These are phyloP conservation scores for Gallinago paraguaiae DNA, from an alignment of 2,113 vertebrate genomes.

Conservation along the genomic window DNA sequence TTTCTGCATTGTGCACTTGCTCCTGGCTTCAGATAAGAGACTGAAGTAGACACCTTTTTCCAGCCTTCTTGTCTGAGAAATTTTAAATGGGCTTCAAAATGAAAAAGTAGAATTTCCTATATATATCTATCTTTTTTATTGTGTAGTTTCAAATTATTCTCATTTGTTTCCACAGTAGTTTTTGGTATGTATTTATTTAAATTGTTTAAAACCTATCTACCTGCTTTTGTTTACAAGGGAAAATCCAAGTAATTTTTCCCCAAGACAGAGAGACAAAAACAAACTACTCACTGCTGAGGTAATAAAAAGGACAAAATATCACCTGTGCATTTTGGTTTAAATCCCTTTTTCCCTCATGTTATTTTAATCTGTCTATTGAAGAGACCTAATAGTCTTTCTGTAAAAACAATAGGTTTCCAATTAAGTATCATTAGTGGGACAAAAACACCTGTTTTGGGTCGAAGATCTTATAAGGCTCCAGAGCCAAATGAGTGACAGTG, in stretches of 20 bases:
- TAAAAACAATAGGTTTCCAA: slow-evolving; percentile 52
- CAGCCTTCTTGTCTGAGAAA: background rate
- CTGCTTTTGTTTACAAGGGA: background rate
- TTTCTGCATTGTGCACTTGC: slow-evolving; percentile 9
- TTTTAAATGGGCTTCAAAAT: slow-evolving; percentile 3
- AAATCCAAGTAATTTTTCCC: background rate
- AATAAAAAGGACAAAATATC: slow-evolving; percentile 24
- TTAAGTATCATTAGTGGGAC: slow-evolving; percentile 36
- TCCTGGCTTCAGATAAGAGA: slow-evolving; percentile 25
- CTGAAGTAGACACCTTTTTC: slow-evolving; percentile 1
- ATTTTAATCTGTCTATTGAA: background rate
- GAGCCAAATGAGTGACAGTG: slow-evolving; percentile 8
- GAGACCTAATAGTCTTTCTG: background rate
- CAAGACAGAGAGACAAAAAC: background rate
- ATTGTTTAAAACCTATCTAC: background rate
- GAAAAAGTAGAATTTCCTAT: background rate
- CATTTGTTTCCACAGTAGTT: background rate
- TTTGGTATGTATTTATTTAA: background rate
- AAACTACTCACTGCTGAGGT: background rate
- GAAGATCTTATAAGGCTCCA: background rate
- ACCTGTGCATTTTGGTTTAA: background rate
- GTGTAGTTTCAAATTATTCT: background rate
- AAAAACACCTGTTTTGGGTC: background rate
- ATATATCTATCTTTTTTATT: background rate
- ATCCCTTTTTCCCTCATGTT: slow-evolving; percentile 18